Evolutionary conservation across 2,888 invertebrate genomes (phyloP).

Genomic region (Heliconius sara): DNA sequence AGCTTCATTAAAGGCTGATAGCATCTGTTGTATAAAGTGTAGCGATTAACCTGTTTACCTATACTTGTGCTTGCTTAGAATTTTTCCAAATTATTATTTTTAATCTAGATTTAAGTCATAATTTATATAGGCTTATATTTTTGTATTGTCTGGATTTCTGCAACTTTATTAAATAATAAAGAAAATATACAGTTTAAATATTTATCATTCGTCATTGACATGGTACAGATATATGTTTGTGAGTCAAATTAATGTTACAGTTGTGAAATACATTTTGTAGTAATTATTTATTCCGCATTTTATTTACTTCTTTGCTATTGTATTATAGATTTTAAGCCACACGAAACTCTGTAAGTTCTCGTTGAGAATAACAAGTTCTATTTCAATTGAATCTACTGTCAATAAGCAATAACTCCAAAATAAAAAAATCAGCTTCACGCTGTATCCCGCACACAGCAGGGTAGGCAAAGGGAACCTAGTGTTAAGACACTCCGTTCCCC

Average conservation of each 20-base stretch:
- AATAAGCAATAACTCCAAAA: too few relatives aligned
- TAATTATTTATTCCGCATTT: too few relatives aligned
- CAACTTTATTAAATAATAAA: too few relatives aligned
- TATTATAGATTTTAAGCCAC: background rate
- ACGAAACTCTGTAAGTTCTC: too few relatives aligned
- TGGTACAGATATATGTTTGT: background rate
- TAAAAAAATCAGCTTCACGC: too few relatives aligned
- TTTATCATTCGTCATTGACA: background rate
- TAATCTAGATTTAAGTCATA: background rate
- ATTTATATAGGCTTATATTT: too few relatives aligned
- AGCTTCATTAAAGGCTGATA: constrained; percentile 45
- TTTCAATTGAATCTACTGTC: too few relatives aligned
- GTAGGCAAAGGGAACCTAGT: too few relatives aligned
- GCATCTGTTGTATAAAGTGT: constrained; percentile 38
- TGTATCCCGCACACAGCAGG: too few relatives aligned
- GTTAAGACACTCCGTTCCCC: too few relatives aligned
- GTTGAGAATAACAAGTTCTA: too few relatives aligned
- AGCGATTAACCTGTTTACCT: constrained; percentile 31
- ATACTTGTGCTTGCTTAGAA: background rate
- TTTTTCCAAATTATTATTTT: constrained; percentile 13
- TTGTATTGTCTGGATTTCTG: too few relatives aligned
- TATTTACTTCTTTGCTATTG: background rate
- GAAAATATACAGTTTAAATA: background rate
- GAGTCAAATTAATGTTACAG: background rate
- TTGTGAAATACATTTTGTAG: background rate